Conservation (phyloP, 2,888 invertebrate genomes). For the Minunthozetes semirufus region DNA sequence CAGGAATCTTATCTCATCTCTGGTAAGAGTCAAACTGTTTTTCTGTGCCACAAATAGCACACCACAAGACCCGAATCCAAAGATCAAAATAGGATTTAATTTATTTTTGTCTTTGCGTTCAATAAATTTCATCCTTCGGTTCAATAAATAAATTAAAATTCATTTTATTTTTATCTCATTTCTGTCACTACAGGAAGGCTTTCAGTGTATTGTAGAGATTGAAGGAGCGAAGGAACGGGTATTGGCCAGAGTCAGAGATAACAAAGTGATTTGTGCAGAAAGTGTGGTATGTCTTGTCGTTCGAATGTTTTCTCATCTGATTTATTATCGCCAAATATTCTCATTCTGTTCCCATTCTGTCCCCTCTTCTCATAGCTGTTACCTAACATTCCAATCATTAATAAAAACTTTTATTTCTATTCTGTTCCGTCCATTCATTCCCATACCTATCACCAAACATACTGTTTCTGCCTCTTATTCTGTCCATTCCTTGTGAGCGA, state of each 20-base stretch:
- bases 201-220: constrained; percentile 82
- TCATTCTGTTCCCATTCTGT: no score
- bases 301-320: background rate
- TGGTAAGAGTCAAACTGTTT: constrained; percentile 37
- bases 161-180: constrained; percentile 5
- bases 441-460: background rate
- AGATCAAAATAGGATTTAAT: background rate
- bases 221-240: constrained; percentile 82
- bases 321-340: background rate
- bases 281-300: constrained; percentile 59
- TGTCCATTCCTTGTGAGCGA: background rate
- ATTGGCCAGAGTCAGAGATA: constrained; percentile 69
- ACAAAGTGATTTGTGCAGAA: constrained; percentile 77
- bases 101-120: constrained; percentile 32
- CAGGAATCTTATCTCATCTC: constrained; percentile 77
- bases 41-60: no score
- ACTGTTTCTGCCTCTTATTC: background rate
- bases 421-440: background rate
- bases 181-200: constrained; percentile 54
- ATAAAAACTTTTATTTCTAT: background rate
- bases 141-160: background rate
- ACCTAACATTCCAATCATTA: background rate
- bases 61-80: background rate
- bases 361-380: background rate
- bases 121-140: background rate